Evolutionary conservation across 1,140 invertebrate species (phyloP).

Genomic region (Samia ricini): DNA sequence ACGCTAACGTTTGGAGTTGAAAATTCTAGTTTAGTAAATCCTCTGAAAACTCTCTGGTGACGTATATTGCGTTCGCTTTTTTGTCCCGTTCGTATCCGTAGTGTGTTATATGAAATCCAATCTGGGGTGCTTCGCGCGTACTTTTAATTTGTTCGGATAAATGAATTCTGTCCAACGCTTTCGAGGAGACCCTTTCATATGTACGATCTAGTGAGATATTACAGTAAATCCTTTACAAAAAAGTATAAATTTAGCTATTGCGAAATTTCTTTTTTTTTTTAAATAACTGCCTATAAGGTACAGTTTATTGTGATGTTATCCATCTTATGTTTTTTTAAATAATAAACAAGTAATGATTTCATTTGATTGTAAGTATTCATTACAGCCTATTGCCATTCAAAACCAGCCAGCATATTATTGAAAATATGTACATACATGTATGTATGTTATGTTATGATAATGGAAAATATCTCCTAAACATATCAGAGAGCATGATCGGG

Average conservation of each 20-base stretch:
- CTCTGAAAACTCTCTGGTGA: not conserved
- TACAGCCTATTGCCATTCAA: too few relatives aligned
- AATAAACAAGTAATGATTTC: too few relatives aligned
- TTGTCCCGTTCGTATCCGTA: slow-evolving; percentile 1
- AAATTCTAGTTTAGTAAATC: not conserved
- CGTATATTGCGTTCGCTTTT: not conserved
- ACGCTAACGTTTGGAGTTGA: not conserved
- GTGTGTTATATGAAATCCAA: slow-evolving; percentile 15
- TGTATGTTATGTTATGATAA: not conserved
- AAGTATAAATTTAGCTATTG: too few relatives aligned
- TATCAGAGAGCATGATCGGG: not conserved
- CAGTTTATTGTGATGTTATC: too few relatives aligned
- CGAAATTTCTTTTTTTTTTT: too few relatives aligned
- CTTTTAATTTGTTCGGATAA: slow-evolving; percentile 4
- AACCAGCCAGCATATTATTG: too few relatives aligned
- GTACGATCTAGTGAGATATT: too few relatives aligned
- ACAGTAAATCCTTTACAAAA: too few relatives aligned
- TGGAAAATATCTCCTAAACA: not conserved
- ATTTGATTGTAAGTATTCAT: too few relatives aligned
- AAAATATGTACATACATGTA: too few relatives aligned
- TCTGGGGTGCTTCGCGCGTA: slow-evolving; percentile 2
- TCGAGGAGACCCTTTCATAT: not conserved
- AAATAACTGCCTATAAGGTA: too few relatives aligned
- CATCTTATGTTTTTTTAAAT: too few relatives aligned
- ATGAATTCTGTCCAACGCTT: not conserved